These are phyloP conservation scores for Oxycera nigricornis DNA, from an alignment of 2,888 invertebrate species.

Conservation along the genomic window DNA sequence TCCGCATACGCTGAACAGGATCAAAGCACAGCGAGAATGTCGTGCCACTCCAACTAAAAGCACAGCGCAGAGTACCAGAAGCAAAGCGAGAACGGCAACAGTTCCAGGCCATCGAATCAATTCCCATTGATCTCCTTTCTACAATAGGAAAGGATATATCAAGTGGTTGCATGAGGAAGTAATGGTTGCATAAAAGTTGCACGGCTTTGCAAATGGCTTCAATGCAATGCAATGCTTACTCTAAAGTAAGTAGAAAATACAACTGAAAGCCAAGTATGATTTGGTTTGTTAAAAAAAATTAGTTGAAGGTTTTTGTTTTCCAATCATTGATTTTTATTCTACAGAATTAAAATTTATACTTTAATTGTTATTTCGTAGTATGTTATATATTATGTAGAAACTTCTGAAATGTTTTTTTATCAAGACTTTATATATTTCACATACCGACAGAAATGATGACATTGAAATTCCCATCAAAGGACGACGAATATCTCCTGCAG, in stretches of 20 bases:
- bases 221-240: no score
- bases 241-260: no score
- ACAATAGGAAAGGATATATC: slow-evolving; percentile 37
- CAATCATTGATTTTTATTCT: no score
- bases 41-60: slow-evolving; percentile 88
- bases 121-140: slow-evolving; percentile 78
- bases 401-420: background rate
- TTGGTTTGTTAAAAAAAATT: no score
- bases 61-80: slow-evolving; percentile 86
- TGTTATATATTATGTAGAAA: no score
- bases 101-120: slow-evolving; percentile 86
- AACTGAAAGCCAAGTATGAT: background rate
- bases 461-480: slow-evolving; percentile 76
- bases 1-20: slow-evolving; percentile 87
- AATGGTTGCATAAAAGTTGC: no score
- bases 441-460: slow-evolving; percentile 65
- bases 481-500: slow-evolving; percentile 77
- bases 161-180: background rate
- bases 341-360: no score
- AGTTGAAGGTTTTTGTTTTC: no score
- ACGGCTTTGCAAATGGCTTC: no score
- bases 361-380: no score
- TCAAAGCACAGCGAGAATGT: slow-evolving; percentile 87
- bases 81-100: slow-evolving; percentile 84
- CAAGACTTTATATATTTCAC: slow-evolving; percentile 40